Conservation (phyloP, 2,888 invertebrate species). For the Exephanes ischioxanthus region DNA sequence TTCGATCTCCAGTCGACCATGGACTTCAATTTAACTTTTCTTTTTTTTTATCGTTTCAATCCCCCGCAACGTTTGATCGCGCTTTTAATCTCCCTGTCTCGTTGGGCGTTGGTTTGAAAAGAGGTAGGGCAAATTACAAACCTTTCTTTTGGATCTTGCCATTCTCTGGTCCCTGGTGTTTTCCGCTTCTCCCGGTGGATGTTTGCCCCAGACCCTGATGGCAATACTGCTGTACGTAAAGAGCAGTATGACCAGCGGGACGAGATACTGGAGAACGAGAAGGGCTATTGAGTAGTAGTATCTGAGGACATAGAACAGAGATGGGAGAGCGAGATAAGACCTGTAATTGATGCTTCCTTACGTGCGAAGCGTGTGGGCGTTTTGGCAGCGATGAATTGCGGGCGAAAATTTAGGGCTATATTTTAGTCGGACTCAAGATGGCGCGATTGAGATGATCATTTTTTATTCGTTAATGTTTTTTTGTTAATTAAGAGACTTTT, state of each 20-base stretch:
- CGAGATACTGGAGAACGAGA: conserved; percentile 93
- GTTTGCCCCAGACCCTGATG: conserved; percentile 94
- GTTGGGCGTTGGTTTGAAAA: background rate
- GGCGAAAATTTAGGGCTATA: no score
- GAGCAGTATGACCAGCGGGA: conserved; percentile 92
- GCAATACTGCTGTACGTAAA: conserved; percentile 95
- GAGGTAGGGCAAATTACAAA: conserved; percentile 82
- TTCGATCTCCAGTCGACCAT: background rate
- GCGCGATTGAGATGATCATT: no score
- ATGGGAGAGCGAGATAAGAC: background rate
- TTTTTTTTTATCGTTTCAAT: background rate
- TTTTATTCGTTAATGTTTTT: no score
- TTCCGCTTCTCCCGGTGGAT: conserved; percentile 95
- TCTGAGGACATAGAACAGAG: conserved; percentile 70
- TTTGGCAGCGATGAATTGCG: background rate
- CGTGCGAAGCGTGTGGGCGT: background rate
- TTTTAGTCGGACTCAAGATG: no score
- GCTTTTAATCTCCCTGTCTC: background rate
- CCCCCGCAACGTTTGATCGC: background rate
- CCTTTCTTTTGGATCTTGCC: conserved; percentile 95
- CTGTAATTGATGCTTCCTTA: background rate
- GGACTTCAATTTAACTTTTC: background rate
- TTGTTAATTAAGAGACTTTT: no score
- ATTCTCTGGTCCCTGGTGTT: conserved; percentile 92
- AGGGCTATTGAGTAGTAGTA: conserved; percentile 92